These are phyloP conservation scores for Lipotes vexillifer DNA, from an alignment of 2,113 vertebrate species.

Conservation along the genomic window DNA sequence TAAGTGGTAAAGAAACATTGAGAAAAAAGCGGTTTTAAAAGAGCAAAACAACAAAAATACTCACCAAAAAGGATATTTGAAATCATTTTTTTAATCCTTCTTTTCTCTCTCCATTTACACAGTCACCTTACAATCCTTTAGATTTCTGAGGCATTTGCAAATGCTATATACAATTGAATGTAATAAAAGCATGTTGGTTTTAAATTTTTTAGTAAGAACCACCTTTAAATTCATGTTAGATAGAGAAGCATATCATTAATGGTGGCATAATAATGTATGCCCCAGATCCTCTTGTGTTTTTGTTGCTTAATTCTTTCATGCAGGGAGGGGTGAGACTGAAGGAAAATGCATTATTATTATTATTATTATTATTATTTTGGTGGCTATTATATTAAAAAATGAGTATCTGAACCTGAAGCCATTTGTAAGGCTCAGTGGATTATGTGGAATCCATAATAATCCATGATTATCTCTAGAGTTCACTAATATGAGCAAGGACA, in stretches of 20 bases:
- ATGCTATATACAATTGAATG: not conserved
- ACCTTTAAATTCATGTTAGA: not conserved
- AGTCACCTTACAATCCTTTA: not conserved
- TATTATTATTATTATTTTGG: not conserved
- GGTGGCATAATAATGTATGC: not conserved
- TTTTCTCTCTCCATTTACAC: not conserved
- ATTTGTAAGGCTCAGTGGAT: conserved; percentile 47
- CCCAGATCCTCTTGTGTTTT: not conserved
- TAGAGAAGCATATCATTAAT: conserved; percentile 30
- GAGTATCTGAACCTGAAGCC: not conserved
- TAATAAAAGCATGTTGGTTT: not conserved
- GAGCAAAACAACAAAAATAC: not conserved
- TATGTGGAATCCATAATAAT: conserved; percentile 57
- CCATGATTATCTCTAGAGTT: conserved; percentile 47
- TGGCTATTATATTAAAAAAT: conserved; percentile 46
- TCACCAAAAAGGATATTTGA: not conserved
- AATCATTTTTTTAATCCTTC: not conserved
- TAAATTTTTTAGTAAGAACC: not conserved
- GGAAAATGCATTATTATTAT: not conserved
- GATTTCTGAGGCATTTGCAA: not conserved
- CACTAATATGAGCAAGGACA: not conserved
- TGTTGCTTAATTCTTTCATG: conserved; percentile 40
- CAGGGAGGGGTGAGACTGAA: not conserved
- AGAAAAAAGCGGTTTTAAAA: not conserved
- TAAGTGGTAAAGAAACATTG: not conserved